Conservation (phyloP, 2,888 invertebrate genomes). For the Drosophila antonietae region DNA sequence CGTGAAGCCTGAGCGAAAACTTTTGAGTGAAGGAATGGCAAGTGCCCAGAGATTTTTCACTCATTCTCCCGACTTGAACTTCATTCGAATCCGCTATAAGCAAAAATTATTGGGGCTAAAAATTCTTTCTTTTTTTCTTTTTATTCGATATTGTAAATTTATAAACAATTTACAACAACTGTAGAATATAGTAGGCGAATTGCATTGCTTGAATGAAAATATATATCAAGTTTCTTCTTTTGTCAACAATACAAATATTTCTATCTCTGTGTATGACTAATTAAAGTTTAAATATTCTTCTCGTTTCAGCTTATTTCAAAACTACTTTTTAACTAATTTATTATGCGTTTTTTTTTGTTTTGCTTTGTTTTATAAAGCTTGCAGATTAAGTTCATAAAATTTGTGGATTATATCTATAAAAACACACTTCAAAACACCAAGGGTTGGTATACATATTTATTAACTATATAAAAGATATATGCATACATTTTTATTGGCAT, state of each 20-base stretch:
- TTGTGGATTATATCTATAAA: slow-evolving; percentile 69
- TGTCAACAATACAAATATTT: background rate
- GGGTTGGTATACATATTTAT: slow-evolving; percentile 65
- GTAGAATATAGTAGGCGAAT: slow-evolving; percentile 44
- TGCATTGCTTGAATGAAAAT: slow-evolving; percentile 13
- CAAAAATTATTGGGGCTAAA: slow-evolving; percentile 4
- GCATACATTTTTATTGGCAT: slow-evolving; percentile 47
- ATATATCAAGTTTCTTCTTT: no score
- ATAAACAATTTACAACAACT: slow-evolving; percentile 3
- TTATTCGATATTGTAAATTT: slow-evolving; percentile 39
- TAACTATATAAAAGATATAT: slow-evolving; percentile 28
- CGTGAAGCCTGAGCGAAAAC: slow-evolving; percentile 57
- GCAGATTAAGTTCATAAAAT: slow-evolving; percentile 58
- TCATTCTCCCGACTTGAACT: slow-evolving; percentile 14
- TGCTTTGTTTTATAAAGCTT: slow-evolving; percentile 41
- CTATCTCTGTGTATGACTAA: slow-evolving; percentile 22
- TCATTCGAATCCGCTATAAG: background rate
- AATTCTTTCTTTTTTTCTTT: slow-evolving; percentile 33
- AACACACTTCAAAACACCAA: slow-evolving; percentile 40
- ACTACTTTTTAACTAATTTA: slow-evolving; percentile 20
- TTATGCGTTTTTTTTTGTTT: background rate
- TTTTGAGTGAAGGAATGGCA: slow-evolving; percentile 56
- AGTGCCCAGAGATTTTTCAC: slow-evolving; percentile 19
- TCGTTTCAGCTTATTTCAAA: slow-evolving; percentile 55
- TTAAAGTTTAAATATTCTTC: slow-evolving; percentile 39